Conservation (phyloP, 2,888 invertebrate genomes). For the Drosophila peninsularis region DNA sequence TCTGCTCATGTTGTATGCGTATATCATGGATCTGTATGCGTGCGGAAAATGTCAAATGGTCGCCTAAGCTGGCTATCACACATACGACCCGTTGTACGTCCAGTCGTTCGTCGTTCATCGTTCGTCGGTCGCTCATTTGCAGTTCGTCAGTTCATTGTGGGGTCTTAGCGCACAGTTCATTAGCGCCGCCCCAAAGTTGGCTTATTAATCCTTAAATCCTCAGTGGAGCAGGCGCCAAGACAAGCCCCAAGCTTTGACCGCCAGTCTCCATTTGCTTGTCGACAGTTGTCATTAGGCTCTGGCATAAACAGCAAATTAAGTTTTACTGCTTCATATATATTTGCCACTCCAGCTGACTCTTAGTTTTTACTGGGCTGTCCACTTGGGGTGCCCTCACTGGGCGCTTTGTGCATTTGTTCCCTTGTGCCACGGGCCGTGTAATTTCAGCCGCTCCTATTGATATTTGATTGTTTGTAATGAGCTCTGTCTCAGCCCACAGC, state of each 20-base stretch:
- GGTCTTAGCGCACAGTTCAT: conserved; percentile 70
- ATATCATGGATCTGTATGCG: conserved; percentile 27
- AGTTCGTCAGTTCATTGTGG: conserved; percentile 65
- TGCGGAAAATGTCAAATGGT: conserved; percentile 58
- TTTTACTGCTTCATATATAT: conserved; percentile 71
- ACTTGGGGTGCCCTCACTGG: conserved; percentile 28
- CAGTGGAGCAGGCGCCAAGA: conserved; percentile 43
- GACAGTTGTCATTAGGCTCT: conserved; percentile 71
- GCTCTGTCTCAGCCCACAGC: conserved; percentile 28
- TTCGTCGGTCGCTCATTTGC: conserved; percentile 44
- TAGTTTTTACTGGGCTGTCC: conserved; percentile 31
- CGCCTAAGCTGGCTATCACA: conserved; percentile 59
- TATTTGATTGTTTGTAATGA: conserved; percentile 74
- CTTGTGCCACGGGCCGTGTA: conserved; percentile 34
- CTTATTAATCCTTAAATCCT: conserved; percentile 76
- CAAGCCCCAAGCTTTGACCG: conserved; percentile 27
- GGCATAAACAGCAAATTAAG: conserved; percentile 76
- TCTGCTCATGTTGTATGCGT: background rate
- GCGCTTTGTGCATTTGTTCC: conserved; percentile 16
- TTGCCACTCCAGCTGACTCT: conserved; percentile 38
- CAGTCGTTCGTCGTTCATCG: conserved; percentile 4
- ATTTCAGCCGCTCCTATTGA: conserved; percentile 57
- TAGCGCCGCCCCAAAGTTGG: conserved; percentile 65
- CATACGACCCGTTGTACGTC: conserved; percentile 60
- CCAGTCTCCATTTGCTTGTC: conserved; percentile 32